Evolutionary conservation across 2,888 invertebrate species (phyloP), one percentile per base, ranked within the genome.

Genomic region (Ctena decussata): DNA sequence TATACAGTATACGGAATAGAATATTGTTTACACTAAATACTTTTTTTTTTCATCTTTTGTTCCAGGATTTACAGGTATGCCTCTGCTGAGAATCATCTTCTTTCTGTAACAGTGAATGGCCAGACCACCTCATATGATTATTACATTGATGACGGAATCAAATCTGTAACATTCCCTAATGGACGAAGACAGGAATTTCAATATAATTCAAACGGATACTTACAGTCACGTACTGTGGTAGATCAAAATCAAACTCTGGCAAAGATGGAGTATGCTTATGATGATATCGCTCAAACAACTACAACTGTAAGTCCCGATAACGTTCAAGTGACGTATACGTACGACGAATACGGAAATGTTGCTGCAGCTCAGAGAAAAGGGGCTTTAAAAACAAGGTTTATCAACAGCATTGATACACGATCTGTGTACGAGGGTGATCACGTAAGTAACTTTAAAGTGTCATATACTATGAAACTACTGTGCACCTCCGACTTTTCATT

Each of bases 331-430:
- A 75, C 15, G 18, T 53, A 15, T 53, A 80, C 80, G 21, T 80
- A 70, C 37, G 24, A 30, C 53, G 80, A 80, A 76, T 11, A 49
- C 37, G 80, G 70, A 53, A 69, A 70, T 24, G n/a, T 80, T 21
- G 37, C 75, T 39, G 44, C 41, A 1, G 27, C 53, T 39, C 49
- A 74, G 2, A 46, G 53, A 11, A 39, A 70, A 30, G 75, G 75
- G 1, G 35, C 18, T n/a, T 46, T 76, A 18, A 71, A 74, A 18
- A 75, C 69, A 30, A 80, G 30, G 41, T 69, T 69, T 30, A 49
- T 76, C 3, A 46, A 24, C 5, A 70, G 75, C n/a, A 18, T 35
- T 32, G 24, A 60, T 30, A 39, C 80, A 5, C 24, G 49, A 44
- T 39, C 53, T 15, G 46, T 53, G 0, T 79, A 79, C 44, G 57